Percentiles rank a stretch among this genome's conserved stretches.
These are phyloP conservation scores for Nycticorax nycticorax DNA, from an alignment of 2,113 vertebrate genomes.

Conservation along the genomic window DNA sequence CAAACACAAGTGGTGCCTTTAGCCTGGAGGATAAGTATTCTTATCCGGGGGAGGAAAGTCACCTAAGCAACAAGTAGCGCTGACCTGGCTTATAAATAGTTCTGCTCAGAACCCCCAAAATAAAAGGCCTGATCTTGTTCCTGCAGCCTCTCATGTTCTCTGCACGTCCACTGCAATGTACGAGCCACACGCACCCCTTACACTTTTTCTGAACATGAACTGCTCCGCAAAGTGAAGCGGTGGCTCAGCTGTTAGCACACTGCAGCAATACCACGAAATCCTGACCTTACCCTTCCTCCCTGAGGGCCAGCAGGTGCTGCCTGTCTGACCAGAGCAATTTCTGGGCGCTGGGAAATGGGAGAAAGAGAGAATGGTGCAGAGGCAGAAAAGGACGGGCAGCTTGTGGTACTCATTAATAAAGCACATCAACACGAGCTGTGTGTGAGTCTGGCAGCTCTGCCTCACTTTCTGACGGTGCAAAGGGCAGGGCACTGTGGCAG, in stretches of 20 bases:
- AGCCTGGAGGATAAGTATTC: neutral
- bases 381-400: neutral
- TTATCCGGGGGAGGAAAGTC: neutral
- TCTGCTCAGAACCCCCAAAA: neutral
- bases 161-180: neutral
- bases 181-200: neutral
- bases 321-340: neutral
- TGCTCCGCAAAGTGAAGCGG: accelerated
- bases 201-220: neutral
- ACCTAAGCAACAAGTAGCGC: neutral
- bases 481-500: neutral
- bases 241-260: neutral
- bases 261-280: neutral
- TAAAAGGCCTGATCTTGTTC: neutral
- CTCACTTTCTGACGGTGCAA: neutral
- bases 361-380: neutral
- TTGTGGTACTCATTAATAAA: neutral
- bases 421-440: neutral
- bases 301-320: neutral
- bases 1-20: neutral
- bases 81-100: neutral
- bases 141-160: conserved; percentile 14
- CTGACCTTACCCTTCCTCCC: neutral
- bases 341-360: neutral
- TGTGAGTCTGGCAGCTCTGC: accelerated